phyloP scores from a whole-genome alignment of 1,140 invertebrate genomes.

The Aphidius ervi region DNA sequence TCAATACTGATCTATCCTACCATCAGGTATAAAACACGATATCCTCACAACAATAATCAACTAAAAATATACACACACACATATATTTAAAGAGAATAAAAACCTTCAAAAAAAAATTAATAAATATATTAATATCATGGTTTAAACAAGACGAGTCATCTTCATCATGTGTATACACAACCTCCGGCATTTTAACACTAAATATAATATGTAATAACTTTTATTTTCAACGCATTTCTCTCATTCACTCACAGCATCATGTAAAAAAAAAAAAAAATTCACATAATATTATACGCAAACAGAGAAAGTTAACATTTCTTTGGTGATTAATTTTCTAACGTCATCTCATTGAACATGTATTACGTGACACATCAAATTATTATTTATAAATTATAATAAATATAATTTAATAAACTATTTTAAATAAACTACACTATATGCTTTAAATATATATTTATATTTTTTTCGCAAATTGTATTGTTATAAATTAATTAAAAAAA shows the following conservation, averaged over 20 bases:
- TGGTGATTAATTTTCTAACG: slow-evolving; percentile 9
- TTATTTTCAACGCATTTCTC: slow-evolving; percentile 1
- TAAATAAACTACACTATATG: not conserved
- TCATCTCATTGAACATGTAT: not conserved
- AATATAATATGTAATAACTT: not conserved
- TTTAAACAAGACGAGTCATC: not conserved
- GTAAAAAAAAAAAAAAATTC: not conserved
- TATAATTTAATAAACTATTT: not conserved
- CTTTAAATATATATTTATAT: too few species aligned
- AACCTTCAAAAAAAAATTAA: not conserved
- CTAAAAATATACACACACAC: slow-evolving; percentile 3
- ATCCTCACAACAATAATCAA: not conserved
- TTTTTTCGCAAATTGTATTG: not conserved
- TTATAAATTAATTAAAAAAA: not conserved
- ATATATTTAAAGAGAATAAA: not conserved
- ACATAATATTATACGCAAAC: not conserved
- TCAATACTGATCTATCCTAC: slow-evolving; percentile 13
- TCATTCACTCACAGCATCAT: not conserved
- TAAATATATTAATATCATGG: not conserved
- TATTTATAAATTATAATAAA: too few species aligned
- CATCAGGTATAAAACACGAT: too few species aligned
- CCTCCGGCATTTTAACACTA: not conserved
- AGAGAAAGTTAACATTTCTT: slow-evolving; percentile 3
- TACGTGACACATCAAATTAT: not conserved
- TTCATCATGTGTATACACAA: not conserved